Percentiles rank a stretch among this genome's conserved stretches.
These are phyloP conservation scores for Karalla daura DNA, from an alignment of 2,797 vertebrate species.

Conservation along the genomic window DNA sequence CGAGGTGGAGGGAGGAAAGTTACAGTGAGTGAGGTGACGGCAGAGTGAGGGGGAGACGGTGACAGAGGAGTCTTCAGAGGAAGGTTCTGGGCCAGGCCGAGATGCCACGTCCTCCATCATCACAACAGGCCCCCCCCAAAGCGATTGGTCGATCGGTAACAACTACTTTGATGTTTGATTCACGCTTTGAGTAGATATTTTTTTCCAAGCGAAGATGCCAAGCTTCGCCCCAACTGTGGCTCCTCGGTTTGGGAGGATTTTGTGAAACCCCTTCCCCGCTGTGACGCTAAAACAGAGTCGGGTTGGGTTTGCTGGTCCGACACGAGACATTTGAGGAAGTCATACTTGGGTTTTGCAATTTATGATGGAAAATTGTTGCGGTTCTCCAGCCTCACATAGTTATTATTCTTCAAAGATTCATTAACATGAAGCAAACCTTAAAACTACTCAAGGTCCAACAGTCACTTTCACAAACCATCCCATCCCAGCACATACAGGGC, in stretches of 20 bases:
- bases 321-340: not conserved
- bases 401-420: no score
- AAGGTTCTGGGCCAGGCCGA: not conserved
- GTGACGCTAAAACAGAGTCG: not conserved
- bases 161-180: not conserved
- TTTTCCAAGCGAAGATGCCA: not conserved
- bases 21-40: slow-evolving; percentile 62
- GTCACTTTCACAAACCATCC: no score
- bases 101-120: not conserved
- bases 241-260: not conserved
- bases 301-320: not conserved
- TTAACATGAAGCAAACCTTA: no score
- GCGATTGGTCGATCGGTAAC: no score
- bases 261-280: not conserved
- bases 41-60: slow-evolving; percentile 58
- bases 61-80: slow-evolving; percentile 49
- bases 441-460: no score
- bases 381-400: no score
- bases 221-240: not conserved
- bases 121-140: not conserved
- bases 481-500: no score
- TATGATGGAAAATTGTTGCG: no score
- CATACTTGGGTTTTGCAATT: not conserved
- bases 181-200: not conserved
- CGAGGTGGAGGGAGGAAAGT: slow-evolving; percentile 50